phyloP scores from a whole-genome alignment of 1,140 invertebrate genomes.

The Cecropterus lyciades region DNA sequence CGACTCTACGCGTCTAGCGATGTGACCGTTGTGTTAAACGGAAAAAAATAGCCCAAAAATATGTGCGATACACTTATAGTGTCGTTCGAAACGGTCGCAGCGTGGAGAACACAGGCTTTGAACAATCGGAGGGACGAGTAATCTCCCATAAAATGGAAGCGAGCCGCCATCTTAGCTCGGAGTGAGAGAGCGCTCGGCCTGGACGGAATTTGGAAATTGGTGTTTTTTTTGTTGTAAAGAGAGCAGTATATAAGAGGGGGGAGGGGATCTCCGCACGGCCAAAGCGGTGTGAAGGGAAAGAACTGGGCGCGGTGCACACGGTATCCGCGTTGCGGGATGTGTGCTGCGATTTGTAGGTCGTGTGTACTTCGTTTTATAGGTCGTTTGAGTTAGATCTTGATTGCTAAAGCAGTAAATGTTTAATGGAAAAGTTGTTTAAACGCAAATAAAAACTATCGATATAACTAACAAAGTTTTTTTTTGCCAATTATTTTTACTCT shows the following conservation, averaged over 20 bases:
- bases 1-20: conserved; percentile 30
- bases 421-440: too few relatives aligned
- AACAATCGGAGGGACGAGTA: conserved; percentile 71
- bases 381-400: too few relatives aligned
- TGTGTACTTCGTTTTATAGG: too few relatives aligned
- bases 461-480: too few relatives aligned
- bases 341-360: conserved; percentile 49
- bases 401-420: too few relatives aligned
- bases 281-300: conserved; percentile 81
- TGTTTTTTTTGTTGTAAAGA: conserved; percentile 83
- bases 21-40: conserved; percentile 61
- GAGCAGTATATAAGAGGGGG: conserved; percentile 81
- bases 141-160: conserved; percentile 83
- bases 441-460: too few relatives aligned
- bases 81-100: conserved; percentile 42
- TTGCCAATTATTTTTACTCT: too few relatives aligned
- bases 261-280: conserved; percentile 70
- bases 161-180: conserved; percentile 80
- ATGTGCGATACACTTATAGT: conserved; percentile 72
- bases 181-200: conserved; percentile 76
- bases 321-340: conserved; percentile 43
- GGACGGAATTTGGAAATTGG: conserved; percentile 83
- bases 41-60: conserved; percentile 75
- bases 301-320: conserved; percentile 56
- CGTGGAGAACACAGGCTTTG: conserved; percentile 64